Base-by-base conservation (phyloP, 2,797 vertebrate species). In the Triplophysa yarkandensis region DNA sequence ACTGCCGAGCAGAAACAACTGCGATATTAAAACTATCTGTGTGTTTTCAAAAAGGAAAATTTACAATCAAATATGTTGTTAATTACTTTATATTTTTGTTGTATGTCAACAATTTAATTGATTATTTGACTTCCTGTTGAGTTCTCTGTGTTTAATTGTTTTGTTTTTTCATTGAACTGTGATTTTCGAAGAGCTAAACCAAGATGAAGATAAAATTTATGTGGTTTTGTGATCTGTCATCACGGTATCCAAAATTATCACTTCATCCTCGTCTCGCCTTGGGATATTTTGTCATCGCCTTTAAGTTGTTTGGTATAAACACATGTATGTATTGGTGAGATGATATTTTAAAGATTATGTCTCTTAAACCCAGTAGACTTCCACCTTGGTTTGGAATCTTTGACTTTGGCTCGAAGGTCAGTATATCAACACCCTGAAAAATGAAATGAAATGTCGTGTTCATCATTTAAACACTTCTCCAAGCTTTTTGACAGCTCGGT, bases 231-330 rank as follows among this genome's bases (percentile, higher is more conserved):
- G 13, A 30, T 55, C 25, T 27, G 25, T 27, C 27, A 4, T 54
- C 13, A 6, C 9, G 28, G 6, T 36, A 36, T 61, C 41, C n/a
- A 46, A 17, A 23, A 27, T 46, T 23, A n/a, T 21, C 4, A 57
- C 25, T 30, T 36, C n/a, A 46, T 46, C 34, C n/a, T 8, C 7
- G 6, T 52, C 41, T 27, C 32, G 21, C 28, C 19, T 1, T 19
- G 28, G 17, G 21, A 1, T 61, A n/a, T 61, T 61, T 62, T 25
- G 57, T 23, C 43, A 71, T 50, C 43, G 50, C 21, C 11, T 71
- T 32, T 61, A 61, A 71, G 28, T 11, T 48, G 57, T 32, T 71
- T 62, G 9, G 68, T 62, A 50, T 39, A 71, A 61, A 71, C 68
- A 50, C 25, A 9, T 68, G 6, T 50, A 16, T 52, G 19, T 36